These are phyloP conservation scores for Sinohyriopsis cumingii DNA, from an alignment of 2,888 invertebrate species.

Conservation along the genomic window DNA sequence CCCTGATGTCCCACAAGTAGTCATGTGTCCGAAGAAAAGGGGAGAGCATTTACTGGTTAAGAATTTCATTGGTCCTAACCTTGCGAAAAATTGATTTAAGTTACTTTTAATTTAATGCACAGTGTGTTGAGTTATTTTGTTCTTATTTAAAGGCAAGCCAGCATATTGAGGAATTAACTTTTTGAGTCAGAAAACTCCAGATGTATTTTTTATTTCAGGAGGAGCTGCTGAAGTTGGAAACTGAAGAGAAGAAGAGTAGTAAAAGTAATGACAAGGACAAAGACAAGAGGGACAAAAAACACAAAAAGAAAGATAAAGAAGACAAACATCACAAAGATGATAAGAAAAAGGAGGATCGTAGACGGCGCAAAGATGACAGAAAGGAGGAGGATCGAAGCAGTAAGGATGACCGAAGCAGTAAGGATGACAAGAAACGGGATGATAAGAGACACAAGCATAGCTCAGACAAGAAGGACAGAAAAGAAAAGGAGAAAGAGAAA, in stretches of 20 bases:
- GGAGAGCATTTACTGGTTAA: too few species aligned
- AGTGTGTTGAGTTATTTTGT: too few species aligned
- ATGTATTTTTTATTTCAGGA: not conserved
- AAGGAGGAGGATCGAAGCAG: slow-evolving; percentile 11
- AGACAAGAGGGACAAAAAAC: slow-evolving; percentile 21
- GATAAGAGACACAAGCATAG: slow-evolving; percentile 13
- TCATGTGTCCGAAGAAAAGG: too few species aligned
- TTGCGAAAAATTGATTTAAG: too few species aligned
- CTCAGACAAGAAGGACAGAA: slow-evolving; percentile 24
- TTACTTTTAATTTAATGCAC: too few species aligned
- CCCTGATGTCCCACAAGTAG: too few species aligned
- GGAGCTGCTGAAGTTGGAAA: slow-evolving; percentile 7
- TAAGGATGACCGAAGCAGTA: slow-evolving; percentile 9
- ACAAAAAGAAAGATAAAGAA: slow-evolving; percentile 10
- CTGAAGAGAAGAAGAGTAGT: slow-evolving; percentile 2
- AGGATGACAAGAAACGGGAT: slow-evolving; percentile 12
- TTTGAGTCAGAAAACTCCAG: too few species aligned
- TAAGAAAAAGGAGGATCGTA: slow-evolving; percentile 1
- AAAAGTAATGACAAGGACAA: slow-evolving; percentile 5
- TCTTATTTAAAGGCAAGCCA: too few species aligned
- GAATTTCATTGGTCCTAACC: too few species aligned
- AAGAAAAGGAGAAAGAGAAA: slow-evolving; percentile 20
- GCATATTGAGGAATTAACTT: too few species aligned
- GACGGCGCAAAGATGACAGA: not conserved
- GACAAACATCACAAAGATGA: slow-evolving; percentile 21